Percentiles rank a stretch among this genome's conserved stretches.
phyloP scores from a whole-genome alignment of 2,113 vertebrate species.

The Tragelaphus scriptus region DNA sequence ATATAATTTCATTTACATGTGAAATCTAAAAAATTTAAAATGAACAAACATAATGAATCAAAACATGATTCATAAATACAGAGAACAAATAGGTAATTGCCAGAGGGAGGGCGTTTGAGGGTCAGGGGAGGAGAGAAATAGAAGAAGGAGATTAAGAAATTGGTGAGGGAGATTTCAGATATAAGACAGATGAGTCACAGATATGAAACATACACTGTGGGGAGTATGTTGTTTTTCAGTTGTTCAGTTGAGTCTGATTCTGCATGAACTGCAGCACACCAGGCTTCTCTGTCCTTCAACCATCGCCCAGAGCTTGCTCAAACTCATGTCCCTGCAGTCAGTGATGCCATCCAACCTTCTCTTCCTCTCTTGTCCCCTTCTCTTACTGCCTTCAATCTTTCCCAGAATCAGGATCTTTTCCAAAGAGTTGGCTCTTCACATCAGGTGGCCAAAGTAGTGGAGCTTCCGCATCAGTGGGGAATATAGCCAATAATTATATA shows the following conservation, averaged over 20 bases:
- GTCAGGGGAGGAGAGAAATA: background rate
- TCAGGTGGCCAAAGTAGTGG: background rate
- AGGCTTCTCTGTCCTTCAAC: background rate
- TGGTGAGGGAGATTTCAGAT: background rate
- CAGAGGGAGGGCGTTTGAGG: background rate
- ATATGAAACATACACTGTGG: background rate
- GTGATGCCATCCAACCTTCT: background rate
- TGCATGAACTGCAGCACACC: background rate
- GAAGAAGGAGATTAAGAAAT: background rate
- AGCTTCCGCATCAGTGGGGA: background rate
- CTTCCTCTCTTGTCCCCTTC: background rate
- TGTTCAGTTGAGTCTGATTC: background rate
- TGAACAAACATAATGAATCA: background rate
- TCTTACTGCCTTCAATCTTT: background rate
- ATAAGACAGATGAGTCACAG: background rate
- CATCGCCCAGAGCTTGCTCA: background rate
- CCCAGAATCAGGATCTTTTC: background rate
- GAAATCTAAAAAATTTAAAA: background rate
- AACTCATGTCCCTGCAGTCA: background rate
- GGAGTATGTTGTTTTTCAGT: background rate
- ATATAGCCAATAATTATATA: background rate
- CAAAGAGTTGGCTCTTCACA: background rate
- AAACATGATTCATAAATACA: background rate
- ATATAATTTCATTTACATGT: background rate
- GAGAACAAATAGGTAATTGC: background rate